A percentile compares a stretch with the other conserved stretches of the same genome.
These are phyloP conservation scores for Calliphora vomitoria DNA, from an alignment of 2,888 invertebrate genomes.

Conservation along the genomic window DNA sequence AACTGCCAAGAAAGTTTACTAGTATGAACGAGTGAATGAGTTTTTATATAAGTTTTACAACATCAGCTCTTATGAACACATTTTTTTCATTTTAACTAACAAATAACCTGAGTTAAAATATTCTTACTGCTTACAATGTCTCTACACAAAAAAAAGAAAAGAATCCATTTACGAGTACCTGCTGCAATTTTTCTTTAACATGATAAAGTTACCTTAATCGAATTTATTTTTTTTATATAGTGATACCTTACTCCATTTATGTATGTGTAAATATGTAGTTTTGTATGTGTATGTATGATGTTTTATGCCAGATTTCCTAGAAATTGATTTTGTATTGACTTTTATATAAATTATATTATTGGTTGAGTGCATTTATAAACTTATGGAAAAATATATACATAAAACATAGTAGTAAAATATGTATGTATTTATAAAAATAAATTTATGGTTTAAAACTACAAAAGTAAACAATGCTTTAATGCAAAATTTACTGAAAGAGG, in stretches of 20 bases:
- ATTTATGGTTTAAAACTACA: too few species aligned
- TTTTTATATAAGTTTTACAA: too few species aligned
- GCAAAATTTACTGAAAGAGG: too few species aligned
- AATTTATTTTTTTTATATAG: constrained; percentile 23
- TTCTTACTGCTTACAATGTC: neutral
- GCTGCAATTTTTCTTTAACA: neutral
- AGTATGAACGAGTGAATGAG: neutral
- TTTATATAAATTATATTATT: constrained; percentile 31
- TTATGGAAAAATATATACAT: neutral
- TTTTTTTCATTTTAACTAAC: neutral
- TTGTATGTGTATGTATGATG: neutral
- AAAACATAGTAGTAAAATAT: neutral
- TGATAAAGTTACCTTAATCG: constrained; percentile 22
- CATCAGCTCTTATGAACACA: too few species aligned
- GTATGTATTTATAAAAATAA: too few species aligned
- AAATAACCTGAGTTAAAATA: neutral
- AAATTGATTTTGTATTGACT: constrained; percentile 2
- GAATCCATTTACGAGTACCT: neutral
- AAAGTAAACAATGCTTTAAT: too few species aligned
- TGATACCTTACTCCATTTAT: neutral
- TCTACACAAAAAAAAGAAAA: neutral
- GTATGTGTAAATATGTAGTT: neutral
- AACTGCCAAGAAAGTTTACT: neutral
- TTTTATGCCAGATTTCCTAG: neutral
- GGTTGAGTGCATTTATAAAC: constrained; percentile 3